Evolutionary conservation across 1,140 invertebrate genomes (phyloP).

Genomic region (Drosophila rhopaloa): DNA sequence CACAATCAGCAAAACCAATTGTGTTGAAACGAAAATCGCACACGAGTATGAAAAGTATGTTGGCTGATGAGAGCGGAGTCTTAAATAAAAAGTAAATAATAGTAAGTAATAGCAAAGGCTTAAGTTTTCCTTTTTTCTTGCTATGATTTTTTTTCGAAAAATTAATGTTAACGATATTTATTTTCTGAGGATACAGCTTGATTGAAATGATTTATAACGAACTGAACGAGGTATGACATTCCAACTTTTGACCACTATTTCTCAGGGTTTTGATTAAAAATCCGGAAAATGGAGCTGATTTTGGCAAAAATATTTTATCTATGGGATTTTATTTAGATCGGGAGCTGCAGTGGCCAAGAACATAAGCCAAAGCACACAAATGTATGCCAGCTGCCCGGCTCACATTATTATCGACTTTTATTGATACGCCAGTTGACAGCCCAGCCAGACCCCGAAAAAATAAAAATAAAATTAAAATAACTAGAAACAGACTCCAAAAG

Average conservation of each 20-base stretch:
- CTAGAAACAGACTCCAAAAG: not conserved
- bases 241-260: too few species aligned
- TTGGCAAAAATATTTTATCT: too few species aligned
- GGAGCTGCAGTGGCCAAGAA: conserved; percentile 38
- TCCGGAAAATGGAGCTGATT: too few species aligned
- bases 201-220: too few species aligned
- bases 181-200: too few species aligned
- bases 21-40: conserved; percentile 35
- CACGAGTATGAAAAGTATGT: conserved; percentile 10
- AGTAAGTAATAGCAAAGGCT: too few species aligned
- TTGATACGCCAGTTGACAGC: conserved; percentile 70
- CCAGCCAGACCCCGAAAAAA: conserved; percentile 9
- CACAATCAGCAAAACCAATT: conserved; percentile 23
- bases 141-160: too few species aligned
- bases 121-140: too few species aligned
- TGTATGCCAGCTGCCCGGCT: conserved; percentile 61
- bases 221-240: too few species aligned
- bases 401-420: conserved; percentile 71
- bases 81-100: not conserved
- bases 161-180: too few species aligned
- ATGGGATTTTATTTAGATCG: not conserved
- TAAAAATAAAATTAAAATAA: not conserved
- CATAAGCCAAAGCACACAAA: conserved; percentile 21
- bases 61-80: conserved; percentile 38
- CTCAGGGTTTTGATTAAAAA: too few species aligned